phyloP scores from a whole-genome alignment of 2,113 vertebrate genomes.

The Oenanthe melanoleuca region DNA sequence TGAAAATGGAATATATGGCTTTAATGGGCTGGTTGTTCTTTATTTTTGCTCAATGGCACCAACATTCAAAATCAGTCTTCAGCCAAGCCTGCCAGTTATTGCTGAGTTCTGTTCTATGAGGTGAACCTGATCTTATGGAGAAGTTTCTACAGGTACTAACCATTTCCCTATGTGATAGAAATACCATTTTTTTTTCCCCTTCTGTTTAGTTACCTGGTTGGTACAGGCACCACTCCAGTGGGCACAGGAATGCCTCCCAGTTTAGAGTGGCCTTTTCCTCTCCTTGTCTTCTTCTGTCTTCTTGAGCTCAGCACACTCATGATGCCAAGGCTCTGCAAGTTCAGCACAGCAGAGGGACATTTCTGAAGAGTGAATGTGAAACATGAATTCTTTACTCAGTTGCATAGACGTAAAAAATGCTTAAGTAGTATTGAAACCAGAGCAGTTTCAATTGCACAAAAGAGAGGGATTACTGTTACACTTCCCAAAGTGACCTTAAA shows the following conservation, averaged over 20 bases:
- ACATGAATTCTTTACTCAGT: not conserved
- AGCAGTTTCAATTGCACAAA: not conserved
- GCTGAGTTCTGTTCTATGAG: not conserved
- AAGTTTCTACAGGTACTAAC: not conserved
- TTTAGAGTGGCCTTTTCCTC: not conserved
- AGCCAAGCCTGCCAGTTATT: not conserved
- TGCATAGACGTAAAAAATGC: not conserved
- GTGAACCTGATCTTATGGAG: not conserved
- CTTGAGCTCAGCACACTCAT: not conserved
- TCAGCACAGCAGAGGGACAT: not conserved
- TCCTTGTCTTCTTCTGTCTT: not conserved
- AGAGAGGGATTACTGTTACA: not conserved
- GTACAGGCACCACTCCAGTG: not conserved
- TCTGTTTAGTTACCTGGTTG: not conserved
- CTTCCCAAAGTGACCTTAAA: not conserved
- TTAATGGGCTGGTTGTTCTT: not conserved
- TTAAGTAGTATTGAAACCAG: not conserved
- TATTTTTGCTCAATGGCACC: not conserved
- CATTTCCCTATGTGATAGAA: not conserved
- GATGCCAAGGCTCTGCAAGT: not conserved
- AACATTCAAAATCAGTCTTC: not conserved
- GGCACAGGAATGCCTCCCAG: not conserved
- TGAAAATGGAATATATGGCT: not conserved
- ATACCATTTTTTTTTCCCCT: not conserved
- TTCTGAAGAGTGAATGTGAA: not conserved